phyloP scores from a whole-genome alignment of 2,797 vertebrate species.

The Lates japonicus region DNA sequence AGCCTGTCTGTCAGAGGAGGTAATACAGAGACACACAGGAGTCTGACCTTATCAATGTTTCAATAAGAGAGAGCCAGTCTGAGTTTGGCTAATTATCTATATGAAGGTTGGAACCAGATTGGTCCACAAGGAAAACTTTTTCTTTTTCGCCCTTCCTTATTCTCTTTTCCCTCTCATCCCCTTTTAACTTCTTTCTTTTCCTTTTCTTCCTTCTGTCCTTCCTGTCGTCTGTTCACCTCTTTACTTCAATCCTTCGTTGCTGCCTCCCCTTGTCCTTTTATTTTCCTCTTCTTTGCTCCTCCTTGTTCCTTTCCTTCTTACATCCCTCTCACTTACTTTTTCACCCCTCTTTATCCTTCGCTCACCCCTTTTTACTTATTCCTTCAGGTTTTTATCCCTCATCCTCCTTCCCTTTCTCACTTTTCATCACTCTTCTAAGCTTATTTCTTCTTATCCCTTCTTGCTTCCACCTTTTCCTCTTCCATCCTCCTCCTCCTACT shows the following conservation, averaged over 20 bases:
- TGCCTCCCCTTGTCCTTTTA: background rate
- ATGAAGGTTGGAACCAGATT: conserved; percentile 45
- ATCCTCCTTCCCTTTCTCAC: too few relatives aligned
- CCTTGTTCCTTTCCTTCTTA: background rate
- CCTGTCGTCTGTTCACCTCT: background rate
- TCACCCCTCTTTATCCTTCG: too few relatives aligned
- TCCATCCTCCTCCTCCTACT: background rate
- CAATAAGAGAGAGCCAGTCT: conserved; percentile 42
- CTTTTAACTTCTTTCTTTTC: too few relatives aligned
- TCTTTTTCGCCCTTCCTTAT: background rate
- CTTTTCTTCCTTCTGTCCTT: background rate
- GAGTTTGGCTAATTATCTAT: conserved; percentile 58
- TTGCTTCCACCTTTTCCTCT: too few relatives aligned
- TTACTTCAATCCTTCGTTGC: background rate
- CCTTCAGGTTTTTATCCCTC: too few relatives aligned
- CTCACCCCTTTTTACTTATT: too few relatives aligned
- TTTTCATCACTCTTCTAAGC: background rate
- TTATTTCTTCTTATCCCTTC: background rate
- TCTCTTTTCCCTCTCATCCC: background rate
- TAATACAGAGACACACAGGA: conserved; percentile 26
- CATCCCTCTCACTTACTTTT: background rate
- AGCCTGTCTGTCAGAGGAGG: conserved; percentile 47
- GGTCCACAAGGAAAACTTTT: background rate
- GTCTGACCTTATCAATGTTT: conserved; percentile 53
- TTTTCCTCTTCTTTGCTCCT: background rate